Evolutionary conservation across 2,113 vertebrate genomes (phyloP).

Genomic region (Anarhynchus alexandrinus): DNA sequence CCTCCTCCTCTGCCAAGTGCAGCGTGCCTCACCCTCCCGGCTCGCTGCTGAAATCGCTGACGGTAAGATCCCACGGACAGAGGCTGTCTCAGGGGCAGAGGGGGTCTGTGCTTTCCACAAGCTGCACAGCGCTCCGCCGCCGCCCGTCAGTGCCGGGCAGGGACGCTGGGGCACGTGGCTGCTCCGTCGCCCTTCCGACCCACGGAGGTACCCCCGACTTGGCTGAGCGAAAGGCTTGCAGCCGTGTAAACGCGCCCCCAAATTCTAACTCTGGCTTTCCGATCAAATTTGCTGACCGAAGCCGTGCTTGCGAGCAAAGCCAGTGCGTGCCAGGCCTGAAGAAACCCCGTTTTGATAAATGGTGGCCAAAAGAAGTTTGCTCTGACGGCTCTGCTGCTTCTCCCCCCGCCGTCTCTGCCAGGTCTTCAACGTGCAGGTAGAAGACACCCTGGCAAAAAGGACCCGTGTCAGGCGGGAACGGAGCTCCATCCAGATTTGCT

Average conservation of each 20-base stretch:
- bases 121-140: not conserved
- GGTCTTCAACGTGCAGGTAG: not conserved
- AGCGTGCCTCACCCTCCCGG: not conserved
- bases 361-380: not conserved
- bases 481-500: not conserved
- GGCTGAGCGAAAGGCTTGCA: not conserved
- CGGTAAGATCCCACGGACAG: rapidly evolving
- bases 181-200: not conserved
- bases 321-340: not conserved
- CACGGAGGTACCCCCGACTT: not conserved
- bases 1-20: not conserved
- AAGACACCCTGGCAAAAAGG: not conserved
- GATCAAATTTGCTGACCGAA: not conserved
- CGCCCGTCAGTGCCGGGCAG: not conserved
- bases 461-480: not conserved
- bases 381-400: not conserved
- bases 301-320: not conserved
- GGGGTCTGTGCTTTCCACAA: not conserved
- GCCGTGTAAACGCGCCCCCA: not conserved
- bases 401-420: not conserved
- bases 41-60: not conserved
- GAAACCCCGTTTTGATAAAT: not conserved
- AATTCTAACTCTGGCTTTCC: not conserved
- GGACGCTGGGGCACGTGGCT: not conserved
- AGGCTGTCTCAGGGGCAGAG: not conserved